A percentile compares a stretch with the other conserved stretches of the same genome.
These are phyloP conservation scores for Orthosia gracilis DNA, from an alignment of 2,888 invertebrate species.

Conservation along the genomic window DNA sequence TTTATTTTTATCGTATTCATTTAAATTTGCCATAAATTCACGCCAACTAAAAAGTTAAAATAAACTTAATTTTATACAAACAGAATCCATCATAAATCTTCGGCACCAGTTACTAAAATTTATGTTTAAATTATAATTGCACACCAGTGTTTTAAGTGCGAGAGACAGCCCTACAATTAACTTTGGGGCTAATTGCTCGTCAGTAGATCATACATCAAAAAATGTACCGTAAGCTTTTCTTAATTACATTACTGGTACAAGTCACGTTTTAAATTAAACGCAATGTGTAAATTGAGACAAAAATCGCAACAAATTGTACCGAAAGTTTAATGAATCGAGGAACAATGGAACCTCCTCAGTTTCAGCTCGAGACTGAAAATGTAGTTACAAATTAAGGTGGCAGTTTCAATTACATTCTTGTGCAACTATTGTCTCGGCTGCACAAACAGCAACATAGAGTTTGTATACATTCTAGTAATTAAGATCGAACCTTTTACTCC, in stretches of 20 bases:
- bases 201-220: slow-evolving; percentile 76
- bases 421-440: slow-evolving; percentile 81
- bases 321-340: slow-evolving; percentile 41
- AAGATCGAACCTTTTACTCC: slow-evolving; percentile 76
- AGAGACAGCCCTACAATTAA: slow-evolving; percentile 74
- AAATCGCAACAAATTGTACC: slow-evolving; percentile 77
- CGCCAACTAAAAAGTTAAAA: slow-evolving; percentile 4
- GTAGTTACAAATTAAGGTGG: slow-evolving; percentile 86
- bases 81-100: slow-evolving; percentile 56
- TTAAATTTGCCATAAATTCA: slow-evolving; percentile 12
- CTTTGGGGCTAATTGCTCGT: slow-evolving; percentile 75
- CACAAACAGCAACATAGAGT: slow-evolving; percentile 69
- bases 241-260: slow-evolving; percentile 70
- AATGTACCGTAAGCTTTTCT: slow-evolving; percentile 70
- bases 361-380: slow-evolving; percentile 73
- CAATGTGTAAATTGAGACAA: slow-evolving; percentile 73
- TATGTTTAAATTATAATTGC: slow-evolving; percentile 70
- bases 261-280: slow-evolving; percentile 73
- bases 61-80: slow-evolving; percentile 42
- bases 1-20: neutral
- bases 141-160: slow-evolving; percentile 67
- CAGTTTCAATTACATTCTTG: slow-evolving; percentile 90
- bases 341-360: slow-evolving; percentile 26
- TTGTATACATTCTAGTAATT: slow-evolving; percentile 75
- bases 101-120: slow-evolving; percentile 44